Base-by-base conservation (phyloP, 2,797 vertebrate species). In the Hippocampus kuda region DNA sequence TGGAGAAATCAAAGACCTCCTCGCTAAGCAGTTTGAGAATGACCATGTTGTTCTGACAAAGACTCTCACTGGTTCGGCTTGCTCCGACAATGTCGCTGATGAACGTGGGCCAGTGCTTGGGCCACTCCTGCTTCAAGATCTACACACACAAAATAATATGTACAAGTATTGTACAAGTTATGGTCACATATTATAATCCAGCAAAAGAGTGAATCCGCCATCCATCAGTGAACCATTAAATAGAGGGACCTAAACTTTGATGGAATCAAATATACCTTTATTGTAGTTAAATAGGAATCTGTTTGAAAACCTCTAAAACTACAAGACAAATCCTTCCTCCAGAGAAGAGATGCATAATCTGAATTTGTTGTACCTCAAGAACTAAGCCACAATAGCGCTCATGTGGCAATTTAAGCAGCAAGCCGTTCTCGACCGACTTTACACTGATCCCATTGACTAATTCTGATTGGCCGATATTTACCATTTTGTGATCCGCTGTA, bases 41-140 rank as follows among this genome's bases (percentile, higher is more conserved):
- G 72, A 98, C 92, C 97, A 98, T 99, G 83, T 99, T 99, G 90
- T 99, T 99, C 87, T 99, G 97, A 81, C 97, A 99, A 20, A 99
- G 94, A 84, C 95, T 99, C 86, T 99, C 97, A 13, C 97, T 99
- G 75, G 96, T 98, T 69, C 96, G 93, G 82, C 97, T 99, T 0
- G 97, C 97, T 13, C 97, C 97, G 73, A 99, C 97, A 11, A 99
- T 99, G 74, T 99, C 97, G 0, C 97, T 98, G 87, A 99, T 99
- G 76, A 99, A 99, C 10, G 95, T 98, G 20, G 97, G 97, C 97
- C 97, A 99, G 84, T 99, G 96, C 86, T 99, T 99, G 0, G 97
- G 97, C 97, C 97, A 99, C 75, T 99, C 97, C 85, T 98, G 97
- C 79, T 98, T 98, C 82, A 98, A 83, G 84, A 98, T 98, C 97